Percentiles rank a stretch among this genome's conserved stretches.
phyloP scores from a whole-genome alignment of 2,888 invertebrate species.

The Eledona agricola region DNA sequence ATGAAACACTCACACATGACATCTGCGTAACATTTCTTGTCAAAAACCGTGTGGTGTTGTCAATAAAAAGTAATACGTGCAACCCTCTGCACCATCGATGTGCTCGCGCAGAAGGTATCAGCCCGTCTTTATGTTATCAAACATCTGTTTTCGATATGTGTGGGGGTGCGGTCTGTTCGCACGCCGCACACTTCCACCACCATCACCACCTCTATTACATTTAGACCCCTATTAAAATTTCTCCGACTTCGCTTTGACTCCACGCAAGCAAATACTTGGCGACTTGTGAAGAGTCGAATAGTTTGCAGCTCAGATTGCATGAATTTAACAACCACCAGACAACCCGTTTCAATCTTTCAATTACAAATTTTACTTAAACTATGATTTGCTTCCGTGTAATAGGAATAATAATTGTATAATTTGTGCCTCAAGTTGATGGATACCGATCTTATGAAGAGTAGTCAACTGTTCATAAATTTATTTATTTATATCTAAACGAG shows the following conservation, averaged over 20 bases:
- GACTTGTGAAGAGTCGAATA: too few species aligned
- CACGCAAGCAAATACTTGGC: slow-evolving; percentile 7
- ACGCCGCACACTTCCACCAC: slow-evolving; percentile 16
- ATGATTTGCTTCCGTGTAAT: too few species aligned
- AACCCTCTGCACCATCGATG: slow-evolving; percentile 14
- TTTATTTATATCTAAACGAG: too few species aligned
- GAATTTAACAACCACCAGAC: too few species aligned
- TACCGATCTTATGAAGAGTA: too few species aligned
- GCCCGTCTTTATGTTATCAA: slow-evolving; percentile 10
- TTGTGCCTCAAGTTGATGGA: too few species aligned
- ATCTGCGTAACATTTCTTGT: slow-evolving; percentile 20
- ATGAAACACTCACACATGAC: slow-evolving; percentile 26
- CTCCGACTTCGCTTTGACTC: slow-evolving; percentile 7
- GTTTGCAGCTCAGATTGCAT: too few species aligned
- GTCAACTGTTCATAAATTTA: too few species aligned
- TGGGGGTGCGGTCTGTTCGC: slow-evolving; percentile 12
- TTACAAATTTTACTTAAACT: too few species aligned
- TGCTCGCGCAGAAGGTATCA: slow-evolving; percentile 7
- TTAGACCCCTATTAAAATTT: slow-evolving; percentile 22
- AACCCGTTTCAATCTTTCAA: too few species aligned
- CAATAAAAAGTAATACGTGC: slow-evolving; percentile 12
- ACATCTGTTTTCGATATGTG: slow-evolving; percentile 15
- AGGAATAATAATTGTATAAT: too few species aligned
- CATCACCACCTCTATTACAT: slow-evolving; percentile 2
- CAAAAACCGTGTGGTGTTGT: slow-evolving; percentile 25